Percentiles rank a stretch among this genome's conserved stretches.
Evolutionary conservation across 2,888 invertebrate genomes (phyloP).

Genomic region (Mesochorus sp.): DNA sequence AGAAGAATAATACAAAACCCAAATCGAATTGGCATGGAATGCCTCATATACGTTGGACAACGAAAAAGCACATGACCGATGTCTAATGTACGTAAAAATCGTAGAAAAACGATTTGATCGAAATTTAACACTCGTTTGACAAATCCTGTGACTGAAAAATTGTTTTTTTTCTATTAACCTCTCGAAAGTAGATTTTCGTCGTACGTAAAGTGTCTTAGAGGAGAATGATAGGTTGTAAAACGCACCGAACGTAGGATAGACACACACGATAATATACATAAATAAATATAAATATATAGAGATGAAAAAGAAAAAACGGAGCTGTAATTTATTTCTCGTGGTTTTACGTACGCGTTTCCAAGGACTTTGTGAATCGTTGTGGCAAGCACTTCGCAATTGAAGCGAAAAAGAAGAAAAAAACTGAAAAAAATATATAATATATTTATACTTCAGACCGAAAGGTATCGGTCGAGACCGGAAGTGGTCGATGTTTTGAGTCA

Average conservation of each 20-base stretch:
- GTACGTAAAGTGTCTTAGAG: neutral
- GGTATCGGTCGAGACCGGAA: too few relatives aligned
- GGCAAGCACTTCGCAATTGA: conserved; percentile 5
- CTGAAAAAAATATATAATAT: conserved; percentile 1
- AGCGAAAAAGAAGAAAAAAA: neutral
- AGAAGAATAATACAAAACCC: too few relatives aligned
- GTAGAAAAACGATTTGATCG: too few relatives aligned
- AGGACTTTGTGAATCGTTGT: conserved; percentile 1
- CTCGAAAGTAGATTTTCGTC: neutral
- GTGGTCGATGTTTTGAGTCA: neutral
- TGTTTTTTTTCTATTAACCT: neutral
- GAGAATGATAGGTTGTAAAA: neutral
- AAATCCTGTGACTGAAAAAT: too few relatives aligned
- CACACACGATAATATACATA: too few relatives aligned
- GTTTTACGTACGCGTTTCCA: conserved; percentile 28
- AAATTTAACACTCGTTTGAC: too few relatives aligned
- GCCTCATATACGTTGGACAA: too few relatives aligned
- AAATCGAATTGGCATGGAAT: too few relatives aligned
- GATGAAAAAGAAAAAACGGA: conserved; percentile 22
- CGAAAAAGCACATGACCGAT: too few relatives aligned
- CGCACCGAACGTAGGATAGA: conserved; percentile 26
- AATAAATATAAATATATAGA: too few relatives aligned
- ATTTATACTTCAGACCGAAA: too few relatives aligned
- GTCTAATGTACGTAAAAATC: too few relatives aligned
- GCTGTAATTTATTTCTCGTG: conserved; percentile 37